Percentiles rank a stretch among this genome's conserved stretches.
phyloP scores from a whole-genome alignment of 2,113 vertebrate species.

The Gobio gobio region DNA sequence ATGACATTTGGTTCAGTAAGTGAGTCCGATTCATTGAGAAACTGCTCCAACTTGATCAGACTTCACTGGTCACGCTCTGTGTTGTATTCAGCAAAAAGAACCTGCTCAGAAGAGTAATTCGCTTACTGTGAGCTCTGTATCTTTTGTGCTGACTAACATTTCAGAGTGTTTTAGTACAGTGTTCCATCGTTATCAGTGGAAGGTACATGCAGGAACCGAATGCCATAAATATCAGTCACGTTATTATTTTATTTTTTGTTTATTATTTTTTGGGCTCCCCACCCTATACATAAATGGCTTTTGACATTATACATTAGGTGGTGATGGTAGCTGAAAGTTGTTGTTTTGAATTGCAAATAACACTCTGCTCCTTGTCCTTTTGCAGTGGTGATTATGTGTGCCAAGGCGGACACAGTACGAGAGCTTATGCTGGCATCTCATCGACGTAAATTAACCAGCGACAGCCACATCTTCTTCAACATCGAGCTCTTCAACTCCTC shows the following conservation, averaged over 20 bases:
- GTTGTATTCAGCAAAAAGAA: neutral
- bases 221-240: neutral
- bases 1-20: neutral
- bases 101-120: neutral
- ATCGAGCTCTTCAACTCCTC: constrained; percentile 98
- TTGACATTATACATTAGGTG: neutral
- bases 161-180: neutral
- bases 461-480: constrained; percentile 93
- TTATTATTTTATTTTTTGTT: neutral
- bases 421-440: constrained; percentile 93
- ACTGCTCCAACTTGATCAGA: neutral
- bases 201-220: neutral
- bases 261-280: neutral
- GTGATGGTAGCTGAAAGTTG: neutral
- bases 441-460: constrained; percentile 84
- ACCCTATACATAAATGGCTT: neutral
- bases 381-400: constrained; percentile 96
- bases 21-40: neutral
- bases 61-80: neutral
- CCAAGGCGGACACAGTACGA: constrained; percentile 84
- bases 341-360: neutral
- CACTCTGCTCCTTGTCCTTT: constrained; percentile 23
- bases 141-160: neutral
- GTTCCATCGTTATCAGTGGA: neutral
- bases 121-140: neutral